Conservation (phyloP, 1,140 invertebrate genomes). For the Tribolium madens region DNA sequence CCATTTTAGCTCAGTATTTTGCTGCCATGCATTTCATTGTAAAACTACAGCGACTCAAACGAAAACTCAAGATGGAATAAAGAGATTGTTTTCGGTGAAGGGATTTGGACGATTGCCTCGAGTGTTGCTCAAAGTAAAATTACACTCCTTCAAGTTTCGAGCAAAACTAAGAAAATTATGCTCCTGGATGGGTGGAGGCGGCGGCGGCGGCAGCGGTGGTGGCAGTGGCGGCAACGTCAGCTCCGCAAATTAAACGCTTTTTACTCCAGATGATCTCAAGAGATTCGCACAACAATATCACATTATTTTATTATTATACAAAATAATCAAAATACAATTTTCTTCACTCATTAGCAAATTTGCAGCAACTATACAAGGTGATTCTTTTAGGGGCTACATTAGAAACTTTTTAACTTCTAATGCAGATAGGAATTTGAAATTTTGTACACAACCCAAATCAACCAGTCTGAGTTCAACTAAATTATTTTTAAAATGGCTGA, state of each 20-base stretch:
- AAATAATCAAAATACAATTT: no score
- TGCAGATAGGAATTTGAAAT: no score
- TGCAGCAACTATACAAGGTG: no score
- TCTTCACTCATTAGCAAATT: no score
- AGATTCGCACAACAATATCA: no score
- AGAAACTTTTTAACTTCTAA: no score
- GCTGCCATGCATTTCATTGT: constrained; percentile 63
- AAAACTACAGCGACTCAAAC: constrained; percentile 48
- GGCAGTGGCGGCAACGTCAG: neutral
- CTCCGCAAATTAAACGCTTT: constrained; percentile 43
- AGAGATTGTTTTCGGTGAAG: constrained; percentile 36
- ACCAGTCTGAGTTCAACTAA: no score
- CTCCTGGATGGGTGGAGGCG: constrained; percentile 37
- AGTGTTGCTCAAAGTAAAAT: constrained; percentile 64
- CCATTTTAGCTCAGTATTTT: constrained; percentile 62
- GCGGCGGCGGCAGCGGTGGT: constrained; percentile 29
- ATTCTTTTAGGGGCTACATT: no score
- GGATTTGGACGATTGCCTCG: constrained; percentile 49
- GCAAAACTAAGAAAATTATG: constrained; percentile 63
- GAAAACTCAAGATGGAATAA: neutral
- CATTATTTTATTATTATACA: no score
- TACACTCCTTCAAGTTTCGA: constrained; percentile 60
- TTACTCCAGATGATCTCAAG: neutral
- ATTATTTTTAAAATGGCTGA: no score
- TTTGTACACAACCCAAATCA: no score